These are phyloP conservation scores for Piprites chloris DNA, from an alignment of 2,113 vertebrate genomes.

Conservation along the genomic window DNA sequence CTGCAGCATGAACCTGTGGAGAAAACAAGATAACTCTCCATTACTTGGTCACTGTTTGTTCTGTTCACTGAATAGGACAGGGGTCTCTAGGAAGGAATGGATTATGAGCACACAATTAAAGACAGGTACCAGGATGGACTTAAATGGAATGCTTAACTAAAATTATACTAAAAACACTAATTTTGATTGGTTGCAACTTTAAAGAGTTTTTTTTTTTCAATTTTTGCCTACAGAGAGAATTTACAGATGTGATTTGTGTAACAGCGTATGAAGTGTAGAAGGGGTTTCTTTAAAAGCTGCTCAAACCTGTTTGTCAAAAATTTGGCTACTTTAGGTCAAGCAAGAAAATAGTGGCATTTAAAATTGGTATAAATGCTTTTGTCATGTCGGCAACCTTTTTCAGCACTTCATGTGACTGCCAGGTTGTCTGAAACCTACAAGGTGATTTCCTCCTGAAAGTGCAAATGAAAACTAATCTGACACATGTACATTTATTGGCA, in stretches of 20 bases:
- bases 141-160: neutral
- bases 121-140: neutral
- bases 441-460: conserved; percentile 7
- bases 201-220: neutral
- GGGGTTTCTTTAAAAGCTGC: neutral
- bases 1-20: neutral
- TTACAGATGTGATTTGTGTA: neutral
- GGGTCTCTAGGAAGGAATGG: neutral
- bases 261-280: neutral
- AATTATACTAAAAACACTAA: neutral
- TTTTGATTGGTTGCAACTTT: neutral
- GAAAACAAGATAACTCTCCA: neutral
- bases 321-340: neutral
- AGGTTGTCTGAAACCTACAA: neutral
- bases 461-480: neutral
- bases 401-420: neutral
- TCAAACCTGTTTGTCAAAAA: neutral
- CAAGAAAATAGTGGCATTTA: neutral
- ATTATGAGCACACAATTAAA: neutral
- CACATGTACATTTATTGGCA: neutral
- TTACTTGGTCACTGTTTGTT: neutral
- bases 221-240: neutral
- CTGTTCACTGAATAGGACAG: neutral
- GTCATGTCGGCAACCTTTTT: neutral
- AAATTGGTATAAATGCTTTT: neutral